Percentiles rank a stretch among this genome's conserved stretches.
phyloP scores from a whole-genome alignment of 2,797 vertebrate genomes.

The Pseudomugil tenellus region DNA sequence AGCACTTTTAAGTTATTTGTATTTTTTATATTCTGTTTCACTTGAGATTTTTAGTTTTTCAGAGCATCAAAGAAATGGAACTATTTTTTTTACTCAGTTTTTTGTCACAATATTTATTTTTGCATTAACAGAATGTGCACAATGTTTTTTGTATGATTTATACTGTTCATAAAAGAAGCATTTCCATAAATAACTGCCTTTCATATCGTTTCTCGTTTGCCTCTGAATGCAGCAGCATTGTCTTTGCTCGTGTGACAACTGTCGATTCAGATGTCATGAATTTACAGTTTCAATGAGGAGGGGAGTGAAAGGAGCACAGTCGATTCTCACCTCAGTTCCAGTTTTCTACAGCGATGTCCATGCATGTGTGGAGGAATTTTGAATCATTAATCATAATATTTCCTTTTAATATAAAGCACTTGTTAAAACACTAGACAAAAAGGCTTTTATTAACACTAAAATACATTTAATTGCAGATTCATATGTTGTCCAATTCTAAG shows the following conservation, averaged over 20 bases:
- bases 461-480: too few species aligned
- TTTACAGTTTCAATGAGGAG: conserved; percentile 21
- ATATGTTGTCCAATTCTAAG: too few species aligned
- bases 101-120: conserved; percentile 51
- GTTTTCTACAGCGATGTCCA: not conserved
- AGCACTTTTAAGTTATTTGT: conserved; percentile 34
- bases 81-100: conserved; percentile 14
- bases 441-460: too few species aligned
- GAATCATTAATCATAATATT: not conserved
- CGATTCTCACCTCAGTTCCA: not conserved
- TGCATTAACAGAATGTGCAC: conserved; percentile 29
- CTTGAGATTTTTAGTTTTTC: not conserved
- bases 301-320: not conserved
- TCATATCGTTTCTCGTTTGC: conserved; percentile 4
- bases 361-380: not conserved
- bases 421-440: too few species aligned
- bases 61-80: conserved; percentile 8
- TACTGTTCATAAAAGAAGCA: conserved; percentile 41
- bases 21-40: conserved; percentile 19
- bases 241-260: not conserved
- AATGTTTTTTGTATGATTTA: conserved; percentile 36
- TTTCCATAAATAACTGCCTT: conserved; percentile 45
- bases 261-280: not conserved
- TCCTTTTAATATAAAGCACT: not conserved
- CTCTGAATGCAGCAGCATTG: conserved; percentile 4